These are phyloP conservation scores for Zosterops borbonicus DNA, from an alignment of 2,113 vertebrate species.

Conservation along the genomic window DNA sequence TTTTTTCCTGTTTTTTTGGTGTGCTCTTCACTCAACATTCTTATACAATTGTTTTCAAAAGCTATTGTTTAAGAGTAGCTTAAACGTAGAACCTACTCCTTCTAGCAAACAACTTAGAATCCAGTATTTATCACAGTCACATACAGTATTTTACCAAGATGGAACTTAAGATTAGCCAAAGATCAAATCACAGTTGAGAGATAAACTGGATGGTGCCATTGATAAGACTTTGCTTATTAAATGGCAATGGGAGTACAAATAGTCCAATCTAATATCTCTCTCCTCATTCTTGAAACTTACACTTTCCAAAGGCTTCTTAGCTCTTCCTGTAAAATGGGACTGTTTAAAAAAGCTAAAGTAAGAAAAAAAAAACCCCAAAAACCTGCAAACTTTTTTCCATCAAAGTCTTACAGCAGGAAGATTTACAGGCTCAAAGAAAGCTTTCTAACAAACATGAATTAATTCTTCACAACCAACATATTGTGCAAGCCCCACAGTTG, in stretches of 20 bases:
- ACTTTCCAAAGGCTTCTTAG: not conserved
- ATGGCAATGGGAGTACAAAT: not conserved
- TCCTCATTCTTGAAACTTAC: not conserved
- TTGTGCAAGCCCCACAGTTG: not conserved
- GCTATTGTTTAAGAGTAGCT: not conserved
- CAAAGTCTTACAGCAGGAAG: not conserved
- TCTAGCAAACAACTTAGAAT: not conserved
- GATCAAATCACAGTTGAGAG: not conserved
- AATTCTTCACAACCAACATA: not conserved
- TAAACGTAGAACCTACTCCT: not conserved
- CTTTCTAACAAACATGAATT: not conserved
- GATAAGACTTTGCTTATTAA: not conserved
- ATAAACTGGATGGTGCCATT: not conserved
- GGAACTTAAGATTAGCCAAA: not conserved
- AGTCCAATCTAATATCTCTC: not conserved
- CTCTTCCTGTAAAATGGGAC: not conserved
- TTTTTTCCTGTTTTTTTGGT: not conserved
- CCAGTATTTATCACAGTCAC: not conserved
- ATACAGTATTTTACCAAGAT: not conserved
- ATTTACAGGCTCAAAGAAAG: not conserved
- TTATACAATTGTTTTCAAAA: not conserved
- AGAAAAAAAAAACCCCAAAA: not conserved
- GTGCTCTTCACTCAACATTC: not conserved
- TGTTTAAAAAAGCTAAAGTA: not conserved
- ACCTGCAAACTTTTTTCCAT: not conserved